Percentiles rank a stretch among this genome's conserved stretches.
Evolutionary conservation across 2,113 vertebrate species (phyloP).

Genomic region (Cebidichthys violaceus): DNA sequence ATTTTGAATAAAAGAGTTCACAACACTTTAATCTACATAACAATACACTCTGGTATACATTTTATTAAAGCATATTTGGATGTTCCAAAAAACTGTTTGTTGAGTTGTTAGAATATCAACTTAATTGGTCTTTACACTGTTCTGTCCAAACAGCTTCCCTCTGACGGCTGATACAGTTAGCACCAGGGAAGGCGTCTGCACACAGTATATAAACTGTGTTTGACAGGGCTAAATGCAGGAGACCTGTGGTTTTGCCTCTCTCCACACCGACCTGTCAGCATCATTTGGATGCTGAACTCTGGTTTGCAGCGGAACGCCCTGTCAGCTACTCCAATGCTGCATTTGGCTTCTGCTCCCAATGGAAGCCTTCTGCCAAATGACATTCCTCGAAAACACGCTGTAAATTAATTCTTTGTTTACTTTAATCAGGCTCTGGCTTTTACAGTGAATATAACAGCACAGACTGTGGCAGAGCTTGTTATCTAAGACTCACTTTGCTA

Average conservation of each 20-base stretch:
- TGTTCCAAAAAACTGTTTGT: neutral
- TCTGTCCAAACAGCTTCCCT: neutral
- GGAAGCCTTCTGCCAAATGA: conserved; percentile 56
- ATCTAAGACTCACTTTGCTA: conserved; percentile 38
- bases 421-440: conserved; percentile 42
- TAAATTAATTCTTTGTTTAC: conserved; percentile 57
- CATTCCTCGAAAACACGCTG: conserved; percentile 24
- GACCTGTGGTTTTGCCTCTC: conserved; percentile 57
- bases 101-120: conserved; percentile 12
- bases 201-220: conserved; percentile 35
- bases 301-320: conserved; percentile 22
- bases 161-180: conserved; percentile 16
- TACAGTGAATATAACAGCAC: conserved; percentile 18
- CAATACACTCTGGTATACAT: neutral
- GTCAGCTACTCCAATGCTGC: conserved; percentile 40
- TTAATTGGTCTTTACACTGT: conserved; percentile 51
- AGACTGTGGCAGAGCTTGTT: conserved; percentile 11
- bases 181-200: conserved; percentile 28
- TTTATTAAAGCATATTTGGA: neutral
- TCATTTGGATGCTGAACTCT: conserved; percentile 39
- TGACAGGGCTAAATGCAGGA: conserved; percentile 60
- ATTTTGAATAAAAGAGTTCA: neutral
- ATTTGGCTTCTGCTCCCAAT: conserved; percentile 47
- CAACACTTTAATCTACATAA: neutral
- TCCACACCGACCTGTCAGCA: conserved; percentile 57